phyloP scores from a whole-genome alignment of 1,140 invertebrate genomes.

The Ostrea denselamellosa region DNA sequence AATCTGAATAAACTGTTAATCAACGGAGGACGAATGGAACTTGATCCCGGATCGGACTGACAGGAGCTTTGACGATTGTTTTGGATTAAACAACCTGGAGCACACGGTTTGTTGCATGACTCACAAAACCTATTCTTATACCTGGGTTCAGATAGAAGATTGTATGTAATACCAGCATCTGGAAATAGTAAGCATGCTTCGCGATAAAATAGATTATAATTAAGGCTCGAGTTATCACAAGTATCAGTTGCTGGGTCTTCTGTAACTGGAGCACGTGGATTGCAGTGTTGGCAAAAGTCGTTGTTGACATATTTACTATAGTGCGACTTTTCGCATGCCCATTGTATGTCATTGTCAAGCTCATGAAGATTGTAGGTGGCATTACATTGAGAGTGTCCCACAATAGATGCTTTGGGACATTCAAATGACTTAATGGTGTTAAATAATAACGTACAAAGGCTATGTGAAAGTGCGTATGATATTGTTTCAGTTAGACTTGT shows the following conservation, averaged over 20 bases:
- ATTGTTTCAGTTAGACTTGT: neutral
- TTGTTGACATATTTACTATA: neutral
- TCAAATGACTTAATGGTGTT: neutral
- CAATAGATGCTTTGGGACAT: neutral
- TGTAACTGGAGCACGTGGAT: neutral
- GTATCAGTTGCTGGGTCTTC: neutral
- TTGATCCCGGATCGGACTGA: neutral
- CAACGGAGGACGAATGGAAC: neutral
- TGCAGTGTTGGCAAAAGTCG: neutral
- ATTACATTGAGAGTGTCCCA: neutral
- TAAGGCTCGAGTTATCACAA: neutral
- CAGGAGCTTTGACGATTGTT: neutral
- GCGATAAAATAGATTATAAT: neutral
- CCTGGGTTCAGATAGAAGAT: neutral
- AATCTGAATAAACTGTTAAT: neutral
- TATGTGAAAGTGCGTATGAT: neutral
- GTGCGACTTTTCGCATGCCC: neutral
- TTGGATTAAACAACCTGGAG: neutral
- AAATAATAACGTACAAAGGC: neutral
- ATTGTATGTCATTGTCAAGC: neutral
- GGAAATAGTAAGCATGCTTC: neutral
- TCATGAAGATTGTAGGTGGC: neutral
- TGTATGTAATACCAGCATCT: neutral
- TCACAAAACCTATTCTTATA: constrained; percentile 11
- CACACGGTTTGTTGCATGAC: neutral